Evolutionary conservation across 2,113 vertebrate species (phyloP).

Genomic region (Triplophysa tibetana): DNA sequence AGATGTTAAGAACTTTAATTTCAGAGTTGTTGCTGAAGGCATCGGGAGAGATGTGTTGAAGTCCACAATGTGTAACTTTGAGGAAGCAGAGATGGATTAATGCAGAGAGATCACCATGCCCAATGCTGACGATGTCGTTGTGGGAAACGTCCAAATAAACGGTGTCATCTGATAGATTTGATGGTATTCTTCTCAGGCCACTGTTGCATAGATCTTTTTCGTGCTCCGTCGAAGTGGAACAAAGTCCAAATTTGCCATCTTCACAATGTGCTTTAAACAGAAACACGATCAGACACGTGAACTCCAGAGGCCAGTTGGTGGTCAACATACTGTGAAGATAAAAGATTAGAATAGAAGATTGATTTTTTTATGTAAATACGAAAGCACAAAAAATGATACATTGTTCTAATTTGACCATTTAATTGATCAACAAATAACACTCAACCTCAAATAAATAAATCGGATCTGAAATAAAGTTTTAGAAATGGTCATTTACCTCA

Average conservation of each 20-base stretch:
- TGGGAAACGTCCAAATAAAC: slow-evolving; percentile 66
- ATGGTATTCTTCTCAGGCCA: slow-evolving; percentile 57
- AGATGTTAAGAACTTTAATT: slow-evolving; percentile 66
- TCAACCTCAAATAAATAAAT: not conserved
- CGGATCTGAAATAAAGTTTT: not conserved
- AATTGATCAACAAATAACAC: not conserved
- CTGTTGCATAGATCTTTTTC: slow-evolving; percentile 53
- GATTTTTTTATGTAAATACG: too few species aligned
- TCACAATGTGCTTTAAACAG: not conserved
- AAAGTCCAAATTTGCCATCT: slow-evolving; percentile 45
- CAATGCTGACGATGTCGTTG: slow-evolving; percentile 59
- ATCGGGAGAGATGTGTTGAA: slow-evolving; percentile 55
- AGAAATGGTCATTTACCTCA: slow-evolving; percentile 35
- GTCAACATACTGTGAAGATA: slow-evolving; percentile 44
- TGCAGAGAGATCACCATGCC: slow-evolving; percentile 32
- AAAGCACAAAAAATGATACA: slow-evolving; percentile 8
- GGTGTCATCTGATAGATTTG: slow-evolving; percentile 49
- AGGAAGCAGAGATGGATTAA: slow-evolving; percentile 61
- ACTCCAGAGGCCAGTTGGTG: slow-evolving; percentile 4
- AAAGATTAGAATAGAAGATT: not conserved
- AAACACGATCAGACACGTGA: slow-evolving; percentile 3
- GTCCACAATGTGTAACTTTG: slow-evolving; percentile 59
- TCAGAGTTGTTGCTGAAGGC: slow-evolving; percentile 56
- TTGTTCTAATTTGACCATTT: not conserved
- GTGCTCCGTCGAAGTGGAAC: slow-evolving; percentile 44